Percentiles rank a stretch among this genome's conserved stretches.
These are phyloP conservation scores for Ctenoplectra terminalis DNA, from an alignment of 1,140 invertebrate species.

Conservation along the genomic window DNA sequence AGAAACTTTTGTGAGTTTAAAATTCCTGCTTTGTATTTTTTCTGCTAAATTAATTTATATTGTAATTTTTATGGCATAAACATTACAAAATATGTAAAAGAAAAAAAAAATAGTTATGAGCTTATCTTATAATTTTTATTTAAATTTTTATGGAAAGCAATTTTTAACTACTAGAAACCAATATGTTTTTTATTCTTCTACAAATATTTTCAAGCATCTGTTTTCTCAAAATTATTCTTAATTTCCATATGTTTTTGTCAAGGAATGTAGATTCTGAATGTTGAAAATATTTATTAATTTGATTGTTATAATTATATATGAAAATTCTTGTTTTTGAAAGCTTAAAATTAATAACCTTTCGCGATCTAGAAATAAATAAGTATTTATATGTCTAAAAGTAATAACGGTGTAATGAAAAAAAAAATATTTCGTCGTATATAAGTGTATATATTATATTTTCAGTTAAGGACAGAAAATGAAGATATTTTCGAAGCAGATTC, in stretches of 20 bases:
- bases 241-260: neutral
- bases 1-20: neutral
- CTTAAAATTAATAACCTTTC: too few relatives aligned
- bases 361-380: too few relatives aligned
- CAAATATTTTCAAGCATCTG: neutral
- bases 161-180: neutral
- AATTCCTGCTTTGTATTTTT: neutral
- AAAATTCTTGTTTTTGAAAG: neutral
- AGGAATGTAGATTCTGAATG: neutral
- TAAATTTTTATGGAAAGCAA: neutral
- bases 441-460: slow-evolving; percentile 47
- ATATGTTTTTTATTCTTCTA: neutral
- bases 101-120: neutral
- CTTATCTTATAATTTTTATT: neutral
- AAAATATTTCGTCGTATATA: too few relatives aligned
- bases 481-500: slow-evolving; percentile 42
- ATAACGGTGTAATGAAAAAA: too few relatives aligned
- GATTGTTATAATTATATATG: neutral
- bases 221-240: neutral
- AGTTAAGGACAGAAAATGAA: slow-evolving; percentile 68
- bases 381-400: too few relatives aligned
- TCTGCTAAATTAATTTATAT: neutral
- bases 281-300: neutral
- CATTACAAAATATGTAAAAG: neutral
- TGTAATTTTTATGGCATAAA: too few relatives aligned